phyloP scores from a whole-genome alignment of 1,140 invertebrate genomes.

The Triops longicaudatus region DNA sequence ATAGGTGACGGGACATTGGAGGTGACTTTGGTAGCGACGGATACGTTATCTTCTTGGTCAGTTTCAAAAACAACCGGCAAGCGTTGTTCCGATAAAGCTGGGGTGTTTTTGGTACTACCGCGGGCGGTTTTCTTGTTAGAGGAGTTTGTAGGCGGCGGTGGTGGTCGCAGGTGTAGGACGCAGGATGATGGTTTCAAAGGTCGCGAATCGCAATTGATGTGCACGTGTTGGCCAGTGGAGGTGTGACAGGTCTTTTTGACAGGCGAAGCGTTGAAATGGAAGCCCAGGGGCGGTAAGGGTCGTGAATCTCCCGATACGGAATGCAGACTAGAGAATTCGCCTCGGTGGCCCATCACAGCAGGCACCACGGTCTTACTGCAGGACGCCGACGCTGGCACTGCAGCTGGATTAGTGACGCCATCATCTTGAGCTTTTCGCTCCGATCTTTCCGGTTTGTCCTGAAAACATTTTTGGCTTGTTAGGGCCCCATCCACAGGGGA shows the following conservation, averaged over 20 bases:
- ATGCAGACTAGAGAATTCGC: conserved; percentile 22
- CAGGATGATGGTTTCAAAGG: conserved; percentile 6
- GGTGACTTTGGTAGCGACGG: not conserved
- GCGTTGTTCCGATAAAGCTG: not conserved
- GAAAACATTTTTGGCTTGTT: not conserved
- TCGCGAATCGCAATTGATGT: conserved; percentile 16
- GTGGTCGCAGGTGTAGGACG: conserved; percentile 11
- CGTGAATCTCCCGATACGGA: not conserved
- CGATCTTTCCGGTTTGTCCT: not conserved
- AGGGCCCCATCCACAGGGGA: not conserved
- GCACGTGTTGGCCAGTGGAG: conserved; percentile 26
- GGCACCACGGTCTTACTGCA: not conserved
- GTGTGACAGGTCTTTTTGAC: conserved; percentile 25
- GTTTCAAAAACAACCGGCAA: conserved; percentile 26
- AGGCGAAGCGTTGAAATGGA: conserved; percentile 26
- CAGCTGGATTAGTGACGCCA: not conserved
- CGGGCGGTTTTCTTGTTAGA: not conserved
- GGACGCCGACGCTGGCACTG: not conserved
- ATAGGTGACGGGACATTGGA: not conserved
- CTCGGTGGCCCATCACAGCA: conserved; percentile 16
- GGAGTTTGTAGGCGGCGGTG: not conserved
- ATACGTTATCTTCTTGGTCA: conserved; percentile 16
- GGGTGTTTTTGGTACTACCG: conserved; percentile 18
- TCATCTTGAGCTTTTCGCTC: not conserved
- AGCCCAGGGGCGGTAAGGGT: conserved; percentile 17